These are phyloP conservation scores for Bellardia pandia DNA, from an alignment of 2,888 invertebrate species.

Conservation along the genomic window DNA sequence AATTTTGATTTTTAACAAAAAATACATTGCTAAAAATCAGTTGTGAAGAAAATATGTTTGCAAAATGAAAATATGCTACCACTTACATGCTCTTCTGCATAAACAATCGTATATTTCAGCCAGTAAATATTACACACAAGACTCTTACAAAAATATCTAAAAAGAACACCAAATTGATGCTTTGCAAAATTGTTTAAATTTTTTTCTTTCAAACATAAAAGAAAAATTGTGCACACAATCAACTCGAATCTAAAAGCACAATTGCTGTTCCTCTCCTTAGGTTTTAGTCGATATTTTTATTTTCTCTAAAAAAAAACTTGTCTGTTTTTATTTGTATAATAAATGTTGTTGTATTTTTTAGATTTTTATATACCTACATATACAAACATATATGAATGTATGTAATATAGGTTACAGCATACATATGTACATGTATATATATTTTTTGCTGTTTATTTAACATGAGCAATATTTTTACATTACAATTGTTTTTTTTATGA, in stretches of 20 bases:
- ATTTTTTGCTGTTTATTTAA: constrained; percentile 9
- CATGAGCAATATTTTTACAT: constrained; percentile 64
- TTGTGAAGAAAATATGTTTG: too few relatives aligned
- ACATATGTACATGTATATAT: background rate
- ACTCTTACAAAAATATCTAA: background rate
- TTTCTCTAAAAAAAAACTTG: background rate
- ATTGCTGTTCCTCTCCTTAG: background rate
- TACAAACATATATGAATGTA: constrained; percentile 4
- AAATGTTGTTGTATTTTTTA: background rate
- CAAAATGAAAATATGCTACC: too few relatives aligned
- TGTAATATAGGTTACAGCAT: background rate
- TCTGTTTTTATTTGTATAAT: background rate
- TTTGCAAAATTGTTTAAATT: background rate
- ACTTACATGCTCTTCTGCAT: too few relatives aligned
- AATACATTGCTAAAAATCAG: too few relatives aligned
- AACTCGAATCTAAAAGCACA: background rate
- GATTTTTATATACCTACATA: background rate
- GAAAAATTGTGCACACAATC: constrained; percentile 15
- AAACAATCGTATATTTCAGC: too few relatives aligned
- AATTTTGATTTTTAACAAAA: too few relatives aligned
- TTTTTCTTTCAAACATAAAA: constrained; percentile 1
- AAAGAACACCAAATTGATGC: background rate
- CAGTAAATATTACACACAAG: too few relatives aligned
- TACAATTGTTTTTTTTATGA: constrained; percentile 73
- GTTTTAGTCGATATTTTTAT: background rate